Percentiles rank a stretch among this genome's conserved stretches.
phyloP scores from a whole-genome alignment of 2,888 invertebrate genomes.

The Ormia ochracea region DNA sequence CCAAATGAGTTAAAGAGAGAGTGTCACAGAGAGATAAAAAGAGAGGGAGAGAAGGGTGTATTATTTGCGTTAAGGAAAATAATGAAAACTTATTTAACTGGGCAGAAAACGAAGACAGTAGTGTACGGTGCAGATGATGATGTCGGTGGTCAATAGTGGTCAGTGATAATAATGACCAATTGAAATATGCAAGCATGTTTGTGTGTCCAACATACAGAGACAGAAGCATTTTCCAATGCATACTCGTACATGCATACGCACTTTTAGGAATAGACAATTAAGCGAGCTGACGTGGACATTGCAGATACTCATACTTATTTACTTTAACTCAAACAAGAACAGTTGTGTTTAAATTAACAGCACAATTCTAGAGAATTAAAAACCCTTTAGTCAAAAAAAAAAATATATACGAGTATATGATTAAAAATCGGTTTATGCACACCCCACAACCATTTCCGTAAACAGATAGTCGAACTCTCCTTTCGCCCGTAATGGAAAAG shows the following conservation, averaged over 20 bases:
- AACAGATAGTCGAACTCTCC: too few relatives aligned
- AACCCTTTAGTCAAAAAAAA: too few relatives aligned
- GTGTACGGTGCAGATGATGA: slow-evolving; percentile 25
- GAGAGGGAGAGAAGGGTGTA: not conserved
- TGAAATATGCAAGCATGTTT: slow-evolving; percentile 12
- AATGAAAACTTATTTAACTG: not conserved
- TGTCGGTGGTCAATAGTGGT: slow-evolving; percentile 25
- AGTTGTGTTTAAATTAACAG: not conserved
- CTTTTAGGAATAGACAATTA: not conserved
- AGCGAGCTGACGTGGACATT: not conserved
- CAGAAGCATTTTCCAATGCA: slow-evolving; percentile 4
- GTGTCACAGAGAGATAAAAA: not conserved
- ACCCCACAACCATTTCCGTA: too few relatives aligned
- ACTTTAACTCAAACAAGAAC: not conserved
- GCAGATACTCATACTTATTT: not conserved
- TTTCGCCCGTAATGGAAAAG: too few relatives aligned
- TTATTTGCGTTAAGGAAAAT: too few relatives aligned
- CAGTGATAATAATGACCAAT: slow-evolving; percentile 49
- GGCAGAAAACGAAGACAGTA: not conserved
- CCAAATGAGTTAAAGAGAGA: not conserved
- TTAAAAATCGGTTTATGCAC: too few relatives aligned
- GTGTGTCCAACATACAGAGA: slow-evolving; percentile 20
- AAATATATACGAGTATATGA: too few relatives aligned
- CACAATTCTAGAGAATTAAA: not conserved
- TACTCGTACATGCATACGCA: not conserved